Evolutionary conservation across 2,113 vertebrate genomes (phyloP), one percentile per base, ranked within the genome.

Genomic region (Beaufortia kweichowensis): DNA sequence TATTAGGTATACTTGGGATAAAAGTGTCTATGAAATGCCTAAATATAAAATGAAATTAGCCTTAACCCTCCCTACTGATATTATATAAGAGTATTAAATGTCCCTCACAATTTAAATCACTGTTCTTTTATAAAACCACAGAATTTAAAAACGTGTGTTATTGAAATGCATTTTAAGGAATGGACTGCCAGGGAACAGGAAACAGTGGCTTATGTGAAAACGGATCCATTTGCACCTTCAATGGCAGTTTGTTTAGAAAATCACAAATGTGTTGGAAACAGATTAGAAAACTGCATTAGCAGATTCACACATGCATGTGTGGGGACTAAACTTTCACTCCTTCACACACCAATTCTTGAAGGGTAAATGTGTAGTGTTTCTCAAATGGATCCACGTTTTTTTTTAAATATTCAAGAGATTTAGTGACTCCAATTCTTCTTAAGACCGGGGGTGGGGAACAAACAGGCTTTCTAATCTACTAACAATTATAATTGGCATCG

Each of bases 221-320:
- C 29, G 19, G 23, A 8, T 31, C 65, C 43, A 66, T 66, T 67
- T n/a, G 17, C 65, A 67, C 65, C 43, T 50, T 67, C 50, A 67
- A 46, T 50, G 28, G 24, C 2, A 19, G 43, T 46, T 50, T 67
- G 63, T 62, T 17, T 35, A 64, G 12, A 64, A 41, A 41, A 35
- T 5, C n/a, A 24, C 15, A 10, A 15, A 67, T 29, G 17, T 50
- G 65, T 48, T 67, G 41, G 43, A 21, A 67, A n/a, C 43, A 50
- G 15, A 67, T 67, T 24, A 31, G 43, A 31, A 10, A 67, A 67
- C 11, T 50, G 65, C 65, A 67, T 67, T 67, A 48, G 26, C 43
- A 29, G 24, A 31, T 67, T 67, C 65, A 67, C 65, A 67, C 41
- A 67, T 29, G 19, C 4, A 4, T 21, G 48, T 53, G 15, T 53